Evolutionary conservation across 2,113 vertebrate genomes (phyloP).

Genomic region (Callaeas wilsoni): DNA sequence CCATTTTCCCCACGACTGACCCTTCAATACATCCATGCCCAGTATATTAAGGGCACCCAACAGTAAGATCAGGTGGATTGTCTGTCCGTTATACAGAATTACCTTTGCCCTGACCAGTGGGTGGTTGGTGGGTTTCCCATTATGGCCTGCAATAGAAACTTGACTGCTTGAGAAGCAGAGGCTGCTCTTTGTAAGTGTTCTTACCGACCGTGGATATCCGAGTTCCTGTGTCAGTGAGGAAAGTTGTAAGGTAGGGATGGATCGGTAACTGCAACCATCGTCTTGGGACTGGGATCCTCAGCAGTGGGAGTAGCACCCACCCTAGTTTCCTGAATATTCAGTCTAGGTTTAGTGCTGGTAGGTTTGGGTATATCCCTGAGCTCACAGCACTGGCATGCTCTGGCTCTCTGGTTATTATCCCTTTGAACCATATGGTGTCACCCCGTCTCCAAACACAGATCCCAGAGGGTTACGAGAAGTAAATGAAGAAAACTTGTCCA

Average conservation of each 20-base stretch:
- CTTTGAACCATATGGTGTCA: neutral
- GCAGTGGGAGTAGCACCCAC: neutral
- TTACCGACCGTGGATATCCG: fast-evolving
- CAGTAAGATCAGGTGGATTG: neutral
- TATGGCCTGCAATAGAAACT: neutral
- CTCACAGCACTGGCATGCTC: neutral
- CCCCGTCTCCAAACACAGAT: neutral
- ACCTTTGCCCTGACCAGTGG: neutral
- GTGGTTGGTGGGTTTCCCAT: neutral
- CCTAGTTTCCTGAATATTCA: neutral
- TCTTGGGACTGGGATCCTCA: neutral
- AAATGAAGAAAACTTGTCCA: neutral
- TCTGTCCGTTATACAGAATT: neutral
- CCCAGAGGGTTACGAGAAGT: neutral
- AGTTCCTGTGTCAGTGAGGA: neutral
- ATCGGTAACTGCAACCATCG: neutral
- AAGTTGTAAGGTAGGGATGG: neutral
- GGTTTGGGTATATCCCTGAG: neutral
- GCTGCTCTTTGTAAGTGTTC: neutral
- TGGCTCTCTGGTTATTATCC: neutral
- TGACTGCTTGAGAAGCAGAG: neutral
- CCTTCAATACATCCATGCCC: neutral
- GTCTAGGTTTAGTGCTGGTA: neutral
- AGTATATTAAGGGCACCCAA: neutral
- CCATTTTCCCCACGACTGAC: neutral